Evolutionary conservation across 2,888 invertebrate species (phyloP), one percentile per base, ranked within the genome.

Genomic region (Amphiduros pacificus): DNA sequence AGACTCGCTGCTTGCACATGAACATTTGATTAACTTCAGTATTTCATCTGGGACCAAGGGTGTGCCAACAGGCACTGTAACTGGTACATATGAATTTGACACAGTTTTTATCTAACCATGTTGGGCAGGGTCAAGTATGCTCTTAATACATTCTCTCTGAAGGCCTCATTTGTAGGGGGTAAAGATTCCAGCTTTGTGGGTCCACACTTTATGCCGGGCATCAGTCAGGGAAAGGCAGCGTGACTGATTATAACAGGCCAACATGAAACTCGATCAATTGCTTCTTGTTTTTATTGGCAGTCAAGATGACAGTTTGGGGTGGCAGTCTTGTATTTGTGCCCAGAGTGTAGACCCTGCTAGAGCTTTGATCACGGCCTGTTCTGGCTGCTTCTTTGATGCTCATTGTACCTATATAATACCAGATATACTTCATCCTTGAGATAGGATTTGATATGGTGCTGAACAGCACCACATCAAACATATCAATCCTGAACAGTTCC

Each of bases 401-500:
- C n/a, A n/a, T n/a, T n/a, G n/a, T n/a, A n/a, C n/a, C n/a, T n/a
- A n/a, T n/a, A n/a, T n/a, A n/a, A n/a, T n/a, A n/a, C n/a, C n/a
- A n/a, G n/a, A n/a, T n/a, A n/a, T n/a, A n/a, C n/a, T n/a, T n/a
- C n/a, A n/a, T n/a, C n/a, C n/a, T n/a, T n/a, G n/a, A n/a, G n/a
- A n/a, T n/a, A n/a, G n/a, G n/a, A n/a, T n/a, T n/a, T n/a, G n/a
- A n/a, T n/a, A n/a, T n/a, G n/a, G n/a, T n/a, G n/a, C n/a, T n/a
- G n/a, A n/a, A n/a, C n/a, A n/a, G n/a, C n/a, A n/a, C n/a, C n/a
- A n/a, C n/a, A 61, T 6, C 5, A 17, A 52, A 62, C 31, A 11
- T 54, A 28, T 31, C 49, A 62, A 54, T 62, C 54, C 32, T 62
- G 60, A 20, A 62, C 32, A 17, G 52, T 41, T 26, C 59, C 62